A percentile compares a stretch with the other conserved stretches of the same genome.
Conservation (phyloP, 1,140 invertebrate species). For the Zaprionus capensis region DNA sequence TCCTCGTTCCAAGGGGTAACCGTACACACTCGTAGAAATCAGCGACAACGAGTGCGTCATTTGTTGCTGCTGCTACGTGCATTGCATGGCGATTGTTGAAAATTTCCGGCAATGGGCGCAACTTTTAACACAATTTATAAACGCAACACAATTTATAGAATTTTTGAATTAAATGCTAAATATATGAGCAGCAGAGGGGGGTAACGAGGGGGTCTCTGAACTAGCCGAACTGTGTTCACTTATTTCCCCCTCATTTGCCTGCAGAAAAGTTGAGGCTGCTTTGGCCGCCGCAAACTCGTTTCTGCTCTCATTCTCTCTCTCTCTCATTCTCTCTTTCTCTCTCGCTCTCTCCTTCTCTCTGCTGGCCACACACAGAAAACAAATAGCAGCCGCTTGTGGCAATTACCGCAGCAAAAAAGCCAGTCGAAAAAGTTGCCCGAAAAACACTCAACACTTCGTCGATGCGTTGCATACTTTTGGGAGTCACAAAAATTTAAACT, state of each 20-base stretch:
- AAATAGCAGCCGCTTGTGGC: slow-evolving; percentile 65
- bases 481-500: background rate
- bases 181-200: slow-evolving; percentile 9
- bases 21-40: slow-evolving; percentile 46
- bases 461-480: slow-evolving; percentile 23
- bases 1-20: background rate
- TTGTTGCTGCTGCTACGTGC: slow-evolving; percentile 62
- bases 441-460: slow-evolving; percentile 21
- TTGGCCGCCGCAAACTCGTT: slow-evolving; percentile 4
- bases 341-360: slow-evolving; percentile 17
- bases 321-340: slow-evolving; percentile 22
- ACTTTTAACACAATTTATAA: slow-evolving; percentile 82
- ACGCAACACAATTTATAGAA: slow-evolving; percentile 77
- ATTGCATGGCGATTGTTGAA: slow-evolving; percentile 56
- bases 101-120: slow-evolving; percentile 54
- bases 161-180: slow-evolving; percentile 74
- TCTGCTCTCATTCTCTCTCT: background rate
- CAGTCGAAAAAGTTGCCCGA: slow-evolving; percentile 45
- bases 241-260: slow-evolving; percentile 30
- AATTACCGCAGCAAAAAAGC: slow-evolving; percentile 62
- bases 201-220: background rate
- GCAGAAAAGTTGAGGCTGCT: slow-evolving; percentile 56
- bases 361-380: slow-evolving; percentile 38
- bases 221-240: slow-evolving; percentile 3
- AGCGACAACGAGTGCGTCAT: slow-evolving; percentile 54